These are phyloP conservation scores for Cercopithecus petaurista DNA, from an alignment of 2,797 vertebrate genomes.

Conservation along the genomic window DNA sequence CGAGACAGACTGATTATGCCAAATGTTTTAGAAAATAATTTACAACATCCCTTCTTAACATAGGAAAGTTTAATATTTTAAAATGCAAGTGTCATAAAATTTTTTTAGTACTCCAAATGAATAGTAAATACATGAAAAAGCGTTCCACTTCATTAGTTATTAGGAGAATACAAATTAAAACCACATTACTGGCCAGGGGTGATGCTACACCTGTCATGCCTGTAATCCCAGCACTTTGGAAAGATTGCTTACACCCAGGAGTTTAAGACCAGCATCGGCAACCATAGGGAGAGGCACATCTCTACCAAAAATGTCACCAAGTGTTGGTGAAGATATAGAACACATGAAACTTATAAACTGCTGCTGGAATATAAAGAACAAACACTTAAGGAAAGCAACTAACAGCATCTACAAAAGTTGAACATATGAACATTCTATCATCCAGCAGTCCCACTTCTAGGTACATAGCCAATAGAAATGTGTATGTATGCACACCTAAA, in stretches of 20 bases:
- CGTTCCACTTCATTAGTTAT: neutral
- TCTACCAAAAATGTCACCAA: neutral
- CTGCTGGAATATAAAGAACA: neutral
- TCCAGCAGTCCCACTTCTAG: neutral
- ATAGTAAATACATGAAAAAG: neutral
- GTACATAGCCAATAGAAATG: neutral
- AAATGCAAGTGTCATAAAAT: neutral
- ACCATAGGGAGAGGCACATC: neutral
- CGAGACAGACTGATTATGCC: neutral
- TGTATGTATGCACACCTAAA: neutral
- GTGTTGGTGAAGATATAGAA: neutral
- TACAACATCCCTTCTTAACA: neutral
- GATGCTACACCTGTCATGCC: neutral
- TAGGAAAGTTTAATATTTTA: neutral
- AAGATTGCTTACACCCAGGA: neutral
- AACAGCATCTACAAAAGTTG: neutral
- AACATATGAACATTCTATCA: neutral
- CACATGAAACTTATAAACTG: neutral
- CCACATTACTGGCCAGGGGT: neutral
- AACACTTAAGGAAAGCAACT: neutral
- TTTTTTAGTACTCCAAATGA: slow-evolving; percentile 8
- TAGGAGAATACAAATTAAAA: neutral
- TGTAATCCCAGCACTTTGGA: neutral
- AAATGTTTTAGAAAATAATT: slow-evolving; percentile 31
- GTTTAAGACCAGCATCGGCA: neutral